Conservation (phyloP, 2,797 vertebrate genomes). For the Falco peregrinus region DNA sequence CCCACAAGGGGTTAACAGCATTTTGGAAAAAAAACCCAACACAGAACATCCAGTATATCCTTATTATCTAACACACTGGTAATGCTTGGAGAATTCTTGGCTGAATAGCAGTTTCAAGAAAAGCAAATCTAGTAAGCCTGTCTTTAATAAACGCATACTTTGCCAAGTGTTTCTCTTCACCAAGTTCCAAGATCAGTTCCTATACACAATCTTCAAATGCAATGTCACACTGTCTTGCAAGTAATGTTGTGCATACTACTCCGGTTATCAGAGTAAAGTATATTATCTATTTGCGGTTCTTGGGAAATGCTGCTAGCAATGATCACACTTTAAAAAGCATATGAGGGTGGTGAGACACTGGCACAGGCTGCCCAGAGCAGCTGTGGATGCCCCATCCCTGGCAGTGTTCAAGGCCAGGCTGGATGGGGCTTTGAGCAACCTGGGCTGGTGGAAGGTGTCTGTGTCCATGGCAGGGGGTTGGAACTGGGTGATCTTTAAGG, state of each 20-base stretch:
- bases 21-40: neutral
- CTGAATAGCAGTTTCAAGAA: neutral
- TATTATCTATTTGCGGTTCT: neutral
- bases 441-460: too few species aligned
- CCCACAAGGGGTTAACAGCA: neutral
- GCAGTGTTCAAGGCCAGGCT: too few species aligned
- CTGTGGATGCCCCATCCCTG: too few species aligned
- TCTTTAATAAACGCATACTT: constrained; percentile 15
- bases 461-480: too few species aligned
- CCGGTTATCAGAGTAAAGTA: neutral
- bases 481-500: too few species aligned
- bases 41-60: neutral
- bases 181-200: neutral
- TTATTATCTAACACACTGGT: neutral
- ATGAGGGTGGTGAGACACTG: too few species aligned
- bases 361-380: too few species aligned
- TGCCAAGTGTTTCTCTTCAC: neutral
- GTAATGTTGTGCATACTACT: neutral
- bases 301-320: neutral
- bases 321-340: neutral
- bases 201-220: neutral
- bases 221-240: neutral
- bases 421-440: too few species aligned
- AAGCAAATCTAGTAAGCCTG: constrained; percentile 24
- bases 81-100: constrained; percentile 24